Evolutionary conservation across 2,888 invertebrate genomes (phyloP).

Genomic region (Hirtodrosophila confusa): DNA sequence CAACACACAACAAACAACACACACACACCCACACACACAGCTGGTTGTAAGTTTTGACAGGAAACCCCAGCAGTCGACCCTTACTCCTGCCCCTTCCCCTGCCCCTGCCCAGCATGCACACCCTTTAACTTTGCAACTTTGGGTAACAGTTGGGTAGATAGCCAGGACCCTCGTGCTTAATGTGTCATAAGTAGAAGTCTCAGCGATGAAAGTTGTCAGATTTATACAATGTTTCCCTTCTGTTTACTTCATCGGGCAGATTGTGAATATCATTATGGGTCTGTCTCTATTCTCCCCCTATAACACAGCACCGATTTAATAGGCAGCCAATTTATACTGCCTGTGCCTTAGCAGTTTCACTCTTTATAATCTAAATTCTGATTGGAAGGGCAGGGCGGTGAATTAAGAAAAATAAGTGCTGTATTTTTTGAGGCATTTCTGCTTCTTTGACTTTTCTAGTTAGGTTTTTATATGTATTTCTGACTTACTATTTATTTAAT

Average conservation of each 20-base stretch:
- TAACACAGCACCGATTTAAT: neutral
- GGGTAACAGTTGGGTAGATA: conserved; percentile 25
- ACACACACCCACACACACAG: conserved; percentile 11
- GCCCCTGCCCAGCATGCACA: neutral
- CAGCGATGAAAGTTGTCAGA: conserved; percentile 55
- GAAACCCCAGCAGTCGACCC: conserved; percentile 20
- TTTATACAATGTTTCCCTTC: conserved; percentile 23
- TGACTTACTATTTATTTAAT: too few species aligned
- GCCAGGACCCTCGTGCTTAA: conserved; percentile 45
- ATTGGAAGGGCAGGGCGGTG: too few species aligned
- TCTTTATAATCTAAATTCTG: too few species aligned
- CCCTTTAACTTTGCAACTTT: conserved; percentile 39
- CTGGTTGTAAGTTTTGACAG: conserved; percentile 33
- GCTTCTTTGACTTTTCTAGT: too few species aligned
- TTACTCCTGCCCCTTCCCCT: neutral
- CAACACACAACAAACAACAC: conserved; percentile 26
- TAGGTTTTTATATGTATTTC: too few species aligned
- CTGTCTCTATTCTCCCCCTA: neutral
- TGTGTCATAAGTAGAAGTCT: conserved; percentile 53
- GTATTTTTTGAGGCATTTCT: too few species aligned
- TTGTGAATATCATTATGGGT: conserved; percentile 7
- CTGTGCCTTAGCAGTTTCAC: too few species aligned
- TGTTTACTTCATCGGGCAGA: conserved; percentile 21
- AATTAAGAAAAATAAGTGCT: too few species aligned
- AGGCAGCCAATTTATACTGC: neutral